Conservation (phyloP, 2,888 invertebrate species). For the Brachypalpus laphriformis region DNA sequence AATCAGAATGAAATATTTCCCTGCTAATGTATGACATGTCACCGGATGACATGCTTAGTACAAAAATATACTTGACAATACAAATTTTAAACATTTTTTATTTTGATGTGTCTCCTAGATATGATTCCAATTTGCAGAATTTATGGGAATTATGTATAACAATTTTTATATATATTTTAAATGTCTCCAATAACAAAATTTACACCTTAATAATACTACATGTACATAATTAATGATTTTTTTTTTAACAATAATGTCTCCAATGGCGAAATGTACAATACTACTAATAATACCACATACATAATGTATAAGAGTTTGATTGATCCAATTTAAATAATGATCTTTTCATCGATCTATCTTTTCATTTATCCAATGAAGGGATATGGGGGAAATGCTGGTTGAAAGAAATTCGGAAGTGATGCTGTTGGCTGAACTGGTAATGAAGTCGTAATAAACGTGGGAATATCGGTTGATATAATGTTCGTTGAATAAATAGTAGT, state of each 20-base stretch:
- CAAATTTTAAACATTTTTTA: background rate
- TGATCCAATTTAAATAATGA: background rate
- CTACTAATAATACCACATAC: conserved; percentile 53
- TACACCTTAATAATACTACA: conserved; percentile 65
- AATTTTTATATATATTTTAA: conserved; percentile 21
- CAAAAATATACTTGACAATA: background rate
- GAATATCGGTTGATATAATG: conserved; percentile 91
- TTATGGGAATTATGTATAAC: conserved; percentile 14
- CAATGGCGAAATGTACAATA: conserved; percentile 60
- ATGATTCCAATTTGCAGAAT: background rate
- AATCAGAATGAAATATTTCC: no score
- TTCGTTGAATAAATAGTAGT: conserved; percentile 93
- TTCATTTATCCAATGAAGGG: conserved; percentile 90
- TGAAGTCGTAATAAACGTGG: conserved; percentile 92
- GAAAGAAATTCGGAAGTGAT: conserved; percentile 90
- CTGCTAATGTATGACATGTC: no score
- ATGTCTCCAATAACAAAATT: conserved; percentile 53
- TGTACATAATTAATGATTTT: conserved; percentile 35
- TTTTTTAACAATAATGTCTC: conserved; percentile 46
- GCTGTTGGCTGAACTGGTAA: conserved; percentile 88
- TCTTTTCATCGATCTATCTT: conserved; percentile 76
- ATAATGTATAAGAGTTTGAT: background rate
- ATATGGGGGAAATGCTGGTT: conserved; percentile 89
- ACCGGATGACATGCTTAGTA: no score
- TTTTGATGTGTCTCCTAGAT: background rate